Evolutionary conservation across 1,140 invertebrate species (phyloP).

Genomic region (Drosophila cardini): DNA sequence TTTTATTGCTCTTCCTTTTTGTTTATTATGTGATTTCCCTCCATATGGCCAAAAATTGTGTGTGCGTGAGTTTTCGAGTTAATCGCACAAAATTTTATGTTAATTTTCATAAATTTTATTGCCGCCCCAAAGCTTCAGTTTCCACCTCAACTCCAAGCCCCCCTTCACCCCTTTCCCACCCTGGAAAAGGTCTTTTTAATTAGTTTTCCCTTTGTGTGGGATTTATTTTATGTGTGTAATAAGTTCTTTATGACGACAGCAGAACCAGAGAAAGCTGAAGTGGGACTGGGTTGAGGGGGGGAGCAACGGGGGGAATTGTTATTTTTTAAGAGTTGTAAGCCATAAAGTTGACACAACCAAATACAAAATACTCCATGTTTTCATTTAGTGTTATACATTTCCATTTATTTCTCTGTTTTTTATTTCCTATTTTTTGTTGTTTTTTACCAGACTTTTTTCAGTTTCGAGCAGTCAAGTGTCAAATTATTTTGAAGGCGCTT

Average conservation of each 20-base stretch:
- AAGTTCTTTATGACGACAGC: conserved; percentile 53
- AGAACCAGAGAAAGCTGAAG: not conserved
- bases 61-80: conserved; percentile 72
- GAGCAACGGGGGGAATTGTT: not conserved
- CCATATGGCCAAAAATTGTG: conserved; percentile 63
- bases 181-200: conserved; percentile 72
- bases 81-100: conserved; percentile 82
- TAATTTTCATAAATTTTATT: conserved; percentile 84
- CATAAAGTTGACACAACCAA: conserved; percentile 70
- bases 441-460: conserved; percentile 28
- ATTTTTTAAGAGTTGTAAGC: conserved; percentile 73
- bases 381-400: conserved; percentile 22
- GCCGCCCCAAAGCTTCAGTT: conserved; percentile 48
- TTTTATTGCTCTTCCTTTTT: conserved; percentile 79
- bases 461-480: conserved; percentile 70
- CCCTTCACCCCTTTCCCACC: not conserved
- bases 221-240: conserved; percentile 59
- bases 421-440: conserved; percentile 10
- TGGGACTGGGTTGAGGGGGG: not conserved
- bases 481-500: conserved; percentile 73
- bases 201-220: conserved; percentile 68
- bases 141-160: not conserved
- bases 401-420: conserved; percentile 11
- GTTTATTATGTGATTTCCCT: conserved; percentile 79
- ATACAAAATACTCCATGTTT: conserved; percentile 58